Conservation (phyloP, 2,113 vertebrate genomes). For the Zapus hudsonius region DNA sequence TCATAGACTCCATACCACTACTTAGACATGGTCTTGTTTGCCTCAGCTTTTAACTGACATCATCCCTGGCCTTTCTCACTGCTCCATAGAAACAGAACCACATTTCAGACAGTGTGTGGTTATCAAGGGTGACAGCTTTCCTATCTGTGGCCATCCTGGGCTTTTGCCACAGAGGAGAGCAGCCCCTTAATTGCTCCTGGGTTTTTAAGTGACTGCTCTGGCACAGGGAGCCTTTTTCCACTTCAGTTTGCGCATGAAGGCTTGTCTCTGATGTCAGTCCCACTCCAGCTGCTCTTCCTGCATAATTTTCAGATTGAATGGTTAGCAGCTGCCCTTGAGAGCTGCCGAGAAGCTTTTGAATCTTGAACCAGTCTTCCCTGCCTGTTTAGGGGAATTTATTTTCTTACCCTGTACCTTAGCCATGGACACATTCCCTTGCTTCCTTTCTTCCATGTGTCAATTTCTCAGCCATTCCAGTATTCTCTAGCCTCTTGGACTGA, state of each 20-base stretch:
- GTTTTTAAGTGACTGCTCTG: slow-evolving; percentile 70
- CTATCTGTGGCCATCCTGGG: slow-evolving; percentile 33
- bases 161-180: slow-evolving; percentile 39
- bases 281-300: slow-evolving; percentile 70
- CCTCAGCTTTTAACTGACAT: slow-evolving; percentile 56
- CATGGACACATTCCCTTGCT: not conserved
- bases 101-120: slow-evolving; percentile 1
- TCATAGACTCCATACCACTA: not conserved
- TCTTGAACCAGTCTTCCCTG: slow-evolving; percentile 29
- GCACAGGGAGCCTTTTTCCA: slow-evolving; percentile 70
- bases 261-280: slow-evolving; percentile 69
- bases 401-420: slow-evolving; percentile 19
- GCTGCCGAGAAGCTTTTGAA: slow-evolving; percentile 39
- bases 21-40: slow-evolving; percentile 48
- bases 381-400: not conserved
- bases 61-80: slow-evolving; percentile 57
- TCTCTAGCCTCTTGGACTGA: not conserved
- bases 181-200: slow-evolving; percentile 22
- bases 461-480: slow-evolving; percentile 41
- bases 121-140: slow-evolving; percentile 59
- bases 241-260: slow-evolving; percentile 60
- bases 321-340: slow-evolving; percentile 74
- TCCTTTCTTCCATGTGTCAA: slow-evolving; percentile 1
- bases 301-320: slow-evolving; percentile 68
- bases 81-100: slow-evolving; percentile 28